These are phyloP conservation scores for Rhinogobio ventralis DNA, from an alignment of 2,797 vertebrate species.

Conservation along the genomic window DNA sequence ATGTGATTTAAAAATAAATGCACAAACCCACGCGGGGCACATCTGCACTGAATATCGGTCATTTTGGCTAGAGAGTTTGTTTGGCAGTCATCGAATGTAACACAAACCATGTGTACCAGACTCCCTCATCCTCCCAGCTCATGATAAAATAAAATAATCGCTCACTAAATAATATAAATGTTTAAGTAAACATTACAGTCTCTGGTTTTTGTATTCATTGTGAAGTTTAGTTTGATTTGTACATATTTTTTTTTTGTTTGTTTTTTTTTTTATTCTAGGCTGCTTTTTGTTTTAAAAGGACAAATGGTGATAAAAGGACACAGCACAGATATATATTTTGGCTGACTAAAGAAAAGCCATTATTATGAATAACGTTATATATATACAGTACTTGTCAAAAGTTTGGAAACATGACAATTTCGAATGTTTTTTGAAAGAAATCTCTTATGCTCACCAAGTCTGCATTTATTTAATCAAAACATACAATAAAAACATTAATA, in stretches of 20 bases:
- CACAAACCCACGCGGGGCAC: slow-evolving; percentile 46
- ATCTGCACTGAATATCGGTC: slow-evolving; percentile 49
- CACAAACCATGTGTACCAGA: slow-evolving; percentile 49
- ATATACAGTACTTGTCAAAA: background rate
- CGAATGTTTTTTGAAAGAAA: background rate
- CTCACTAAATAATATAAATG: slow-evolving; percentile 27
- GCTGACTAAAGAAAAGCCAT: background rate
- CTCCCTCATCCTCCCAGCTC: slow-evolving; percentile 40
- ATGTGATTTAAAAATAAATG: slow-evolving; percentile 57
- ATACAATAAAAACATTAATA: too few species aligned
- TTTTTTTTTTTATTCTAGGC: background rate
- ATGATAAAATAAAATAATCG: slow-evolving; percentile 36
- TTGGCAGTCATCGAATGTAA: slow-evolving; percentile 45
- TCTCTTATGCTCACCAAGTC: background rate
- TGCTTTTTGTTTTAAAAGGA: slow-evolving; percentile 7
- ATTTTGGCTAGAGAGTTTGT: slow-evolving; percentile 44
- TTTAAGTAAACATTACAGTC: slow-evolving; percentile 36
- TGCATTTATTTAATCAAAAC: background rate
- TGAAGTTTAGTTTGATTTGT: background rate
- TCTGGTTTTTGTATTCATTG: slow-evolving; percentile 31
- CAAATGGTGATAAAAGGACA: slow-evolving; percentile 23
- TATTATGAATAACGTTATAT: background rate
- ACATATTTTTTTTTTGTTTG: background rate
- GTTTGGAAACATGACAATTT: background rate
- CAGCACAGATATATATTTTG: slow-evolving; percentile 21